phyloP scores from a whole-genome alignment of 2,888 invertebrate species.

The Ochropacha duplaris region DNA sequence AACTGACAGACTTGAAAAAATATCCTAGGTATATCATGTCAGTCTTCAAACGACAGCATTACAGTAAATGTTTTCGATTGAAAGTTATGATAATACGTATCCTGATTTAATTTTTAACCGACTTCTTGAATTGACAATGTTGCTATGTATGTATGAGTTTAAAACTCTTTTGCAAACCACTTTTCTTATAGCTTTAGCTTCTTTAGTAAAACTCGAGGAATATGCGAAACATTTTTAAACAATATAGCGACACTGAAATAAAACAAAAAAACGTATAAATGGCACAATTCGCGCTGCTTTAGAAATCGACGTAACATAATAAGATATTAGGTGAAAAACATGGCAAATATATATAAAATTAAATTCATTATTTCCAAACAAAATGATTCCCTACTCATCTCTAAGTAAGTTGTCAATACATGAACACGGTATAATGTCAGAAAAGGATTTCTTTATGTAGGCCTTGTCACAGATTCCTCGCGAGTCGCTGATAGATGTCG shows the following conservation, averaged over 20 bases:
- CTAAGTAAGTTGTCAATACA: not conserved
- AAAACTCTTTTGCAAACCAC: not conserved
- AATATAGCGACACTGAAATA: too few species aligned
- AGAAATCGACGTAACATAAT: too few species aligned
- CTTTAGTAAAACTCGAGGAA: too few species aligned
- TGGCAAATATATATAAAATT: too few species aligned
- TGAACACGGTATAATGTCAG: constrained; percentile 2
- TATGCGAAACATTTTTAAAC: too few species aligned
- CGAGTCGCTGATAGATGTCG: constrained; percentile 41
- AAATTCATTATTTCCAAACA: too few species aligned
- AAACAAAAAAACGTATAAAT: too few species aligned
- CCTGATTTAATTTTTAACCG: not conserved
- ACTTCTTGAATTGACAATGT: too few species aligned
- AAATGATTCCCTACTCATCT: not conserved
- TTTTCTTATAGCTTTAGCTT: too few species aligned
- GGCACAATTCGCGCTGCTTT: too few species aligned
- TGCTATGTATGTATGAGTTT: not conserved
- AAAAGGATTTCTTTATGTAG: constrained; percentile 17
- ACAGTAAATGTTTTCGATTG: not conserved
- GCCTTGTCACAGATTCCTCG: constrained; percentile 61
- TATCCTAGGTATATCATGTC: not conserved
- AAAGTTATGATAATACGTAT: not conserved
- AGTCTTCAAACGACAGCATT: not conserved
- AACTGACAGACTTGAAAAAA: not conserved
- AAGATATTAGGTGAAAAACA: too few species aligned